These are phyloP conservation scores for Paedocypris sp. DNA, from an alignment of 2,113 vertebrate genomes.

Conservation along the genomic window DNA sequence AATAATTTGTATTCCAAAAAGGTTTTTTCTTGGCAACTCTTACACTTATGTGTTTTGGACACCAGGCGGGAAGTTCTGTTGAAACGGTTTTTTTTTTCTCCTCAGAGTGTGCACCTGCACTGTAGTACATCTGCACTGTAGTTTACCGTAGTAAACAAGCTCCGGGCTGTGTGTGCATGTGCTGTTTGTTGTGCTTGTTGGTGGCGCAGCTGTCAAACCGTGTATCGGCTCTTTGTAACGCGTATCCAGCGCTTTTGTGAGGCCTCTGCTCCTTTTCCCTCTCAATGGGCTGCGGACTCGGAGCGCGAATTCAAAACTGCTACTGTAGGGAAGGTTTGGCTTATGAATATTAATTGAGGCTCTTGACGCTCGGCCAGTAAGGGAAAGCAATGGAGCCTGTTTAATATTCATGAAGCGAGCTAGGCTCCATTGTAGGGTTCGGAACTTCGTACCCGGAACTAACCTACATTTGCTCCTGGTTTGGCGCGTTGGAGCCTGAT, in stretches of 20 bases:
- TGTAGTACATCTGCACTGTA: neutral
- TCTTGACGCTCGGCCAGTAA: neutral
- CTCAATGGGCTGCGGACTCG: conserved; percentile 9
- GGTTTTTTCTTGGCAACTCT: too few species aligned
- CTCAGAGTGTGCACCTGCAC: neutral
- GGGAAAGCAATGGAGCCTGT: neutral
- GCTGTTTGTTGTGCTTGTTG: conserved; percentile 4
- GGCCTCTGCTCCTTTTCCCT: conserved; percentile 9
- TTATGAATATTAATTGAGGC: neutral
- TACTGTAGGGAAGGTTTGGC: neutral
- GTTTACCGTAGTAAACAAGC: neutral
- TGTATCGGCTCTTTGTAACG: conserved; percentile 13
- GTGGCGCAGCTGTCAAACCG: conserved; percentile 6
- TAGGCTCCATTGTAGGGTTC: neutral
- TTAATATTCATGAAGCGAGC: neutral
- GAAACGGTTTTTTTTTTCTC: neutral
- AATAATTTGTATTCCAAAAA: too few species aligned
- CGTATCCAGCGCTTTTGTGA: conserved; percentile 22
- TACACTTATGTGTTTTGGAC: too few species aligned
- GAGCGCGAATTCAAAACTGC: neutral
- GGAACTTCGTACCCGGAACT: conserved; percentile 29
- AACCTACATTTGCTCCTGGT: conserved; percentile 26
- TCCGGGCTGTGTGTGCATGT: neutral
- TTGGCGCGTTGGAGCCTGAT: conserved; percentile 37
- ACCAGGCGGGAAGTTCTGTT: too few species aligned